phyloP scores from a whole-genome alignment of 2,888 invertebrate genomes.

The Drepana falcataria region DNA sequence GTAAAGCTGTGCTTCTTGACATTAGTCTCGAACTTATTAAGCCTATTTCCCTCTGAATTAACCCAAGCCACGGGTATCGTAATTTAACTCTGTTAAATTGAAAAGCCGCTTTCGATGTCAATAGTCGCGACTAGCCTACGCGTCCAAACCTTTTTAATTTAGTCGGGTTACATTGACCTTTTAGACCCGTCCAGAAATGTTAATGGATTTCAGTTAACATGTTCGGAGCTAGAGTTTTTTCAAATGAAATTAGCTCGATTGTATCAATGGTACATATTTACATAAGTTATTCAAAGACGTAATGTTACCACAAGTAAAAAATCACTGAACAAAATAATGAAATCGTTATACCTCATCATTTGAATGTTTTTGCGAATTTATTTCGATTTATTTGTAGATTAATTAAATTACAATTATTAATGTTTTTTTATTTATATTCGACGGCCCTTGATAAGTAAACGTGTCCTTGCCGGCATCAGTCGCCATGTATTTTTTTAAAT shows the following conservation, averaged over 20 bases:
- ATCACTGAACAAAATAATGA: constrained; percentile 29
- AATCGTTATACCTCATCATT: constrained; percentile 43
- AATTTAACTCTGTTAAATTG: constrained; percentile 36
- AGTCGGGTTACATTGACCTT: constrained; percentile 38
- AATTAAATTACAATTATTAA: constrained; percentile 11
- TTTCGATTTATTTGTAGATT: not conserved
- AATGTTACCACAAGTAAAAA: constrained; percentile 21
- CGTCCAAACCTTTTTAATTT: constrained; percentile 33
- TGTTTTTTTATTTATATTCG: constrained; percentile 23
- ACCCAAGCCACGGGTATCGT: constrained; percentile 11
- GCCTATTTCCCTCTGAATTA: constrained; percentile 1
- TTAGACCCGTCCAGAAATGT: constrained; percentile 54
- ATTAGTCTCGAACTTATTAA: not conserved
- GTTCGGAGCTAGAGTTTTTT: too few relatives aligned
- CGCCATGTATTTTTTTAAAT: too few relatives aligned
- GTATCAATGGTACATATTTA: too few relatives aligned
- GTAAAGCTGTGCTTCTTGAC: not conserved
- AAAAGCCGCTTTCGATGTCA: constrained; percentile 52
- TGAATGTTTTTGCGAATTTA: constrained; percentile 4
- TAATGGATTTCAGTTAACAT: too few relatives aligned
- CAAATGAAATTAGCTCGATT: too few relatives aligned
- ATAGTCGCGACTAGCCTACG: constrained; percentile 39
- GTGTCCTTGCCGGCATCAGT: too few relatives aligned
- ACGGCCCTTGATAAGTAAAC: constrained; percentile 17
- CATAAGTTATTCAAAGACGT: constrained; percentile 10